These are phyloP conservation scores for Potorous gilbertii DNA, from an alignment of 2,797 vertebrate genomes.

Conservation along the genomic window DNA sequence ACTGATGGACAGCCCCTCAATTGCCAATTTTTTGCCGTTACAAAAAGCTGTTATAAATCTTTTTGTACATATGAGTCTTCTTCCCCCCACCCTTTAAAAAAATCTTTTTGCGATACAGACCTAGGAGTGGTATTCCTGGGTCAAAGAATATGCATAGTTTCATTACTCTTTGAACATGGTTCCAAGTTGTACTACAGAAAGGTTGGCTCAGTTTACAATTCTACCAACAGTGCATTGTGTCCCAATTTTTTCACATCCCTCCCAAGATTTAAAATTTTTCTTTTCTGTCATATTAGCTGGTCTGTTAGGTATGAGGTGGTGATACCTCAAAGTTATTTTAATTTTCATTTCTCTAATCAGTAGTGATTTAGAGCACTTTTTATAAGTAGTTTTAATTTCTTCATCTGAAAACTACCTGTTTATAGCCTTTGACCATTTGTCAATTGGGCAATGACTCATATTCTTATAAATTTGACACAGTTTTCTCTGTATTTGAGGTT, in stretches of 20 bases:
- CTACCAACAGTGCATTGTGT: neutral
- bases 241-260: neutral
- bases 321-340: neutral
- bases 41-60: neutral
- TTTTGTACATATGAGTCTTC: neutral
- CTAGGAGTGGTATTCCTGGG: neutral
- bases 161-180: neutral
- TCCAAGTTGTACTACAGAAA: neutral
- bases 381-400: neutral
- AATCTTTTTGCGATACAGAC: neutral
- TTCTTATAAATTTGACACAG: neutral
- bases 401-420: neutral
- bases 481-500: neutral
- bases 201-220: neutral
- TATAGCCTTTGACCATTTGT: neutral
- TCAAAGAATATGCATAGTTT: neutral
- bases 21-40: neutral
- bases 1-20: neutral
- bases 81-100: neutral
- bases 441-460: neutral
- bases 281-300: neutral
- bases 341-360: neutral
- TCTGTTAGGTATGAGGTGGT: neutral
- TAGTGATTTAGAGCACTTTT: neutral
- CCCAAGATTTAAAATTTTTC: neutral